A percentile compares a stretch with the other conserved stretches of the same genome.
Evolutionary conservation across 2,113 vertebrate species (phyloP).

Genomic region (Balaenoptera acutorostrata): DNA sequence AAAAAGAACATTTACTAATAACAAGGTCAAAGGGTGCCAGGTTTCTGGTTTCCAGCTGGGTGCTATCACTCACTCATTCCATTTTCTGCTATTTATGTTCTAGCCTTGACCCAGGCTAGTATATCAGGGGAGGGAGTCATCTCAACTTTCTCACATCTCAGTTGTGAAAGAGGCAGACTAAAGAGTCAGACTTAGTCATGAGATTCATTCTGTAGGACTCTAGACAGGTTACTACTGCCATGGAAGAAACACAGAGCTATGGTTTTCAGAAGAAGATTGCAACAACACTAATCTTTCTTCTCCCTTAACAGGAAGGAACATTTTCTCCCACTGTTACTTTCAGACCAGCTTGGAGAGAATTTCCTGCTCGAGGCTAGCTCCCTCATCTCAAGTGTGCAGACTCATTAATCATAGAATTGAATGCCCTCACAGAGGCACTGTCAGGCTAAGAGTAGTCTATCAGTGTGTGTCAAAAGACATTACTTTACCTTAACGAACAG

Average conservation of each 20-base stretch:
- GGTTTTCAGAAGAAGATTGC: not conserved
- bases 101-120: not conserved
- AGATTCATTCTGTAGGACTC: not conserved
- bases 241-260: not conserved
- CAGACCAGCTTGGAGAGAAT: not conserved
- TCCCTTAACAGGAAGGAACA: not conserved
- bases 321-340: not conserved
- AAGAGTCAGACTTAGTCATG: not conserved
- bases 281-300: not conserved
- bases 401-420: not conserved
- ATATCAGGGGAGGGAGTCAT: not conserved
- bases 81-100: not conserved
- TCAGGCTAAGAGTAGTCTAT: not conserved
- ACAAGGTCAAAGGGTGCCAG: not conserved
- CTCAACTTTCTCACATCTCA: not conserved
- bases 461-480: not conserved
- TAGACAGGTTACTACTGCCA: not conserved
- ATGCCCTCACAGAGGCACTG: not conserved
- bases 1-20: conserved; percentile 22
- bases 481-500: not conserved
- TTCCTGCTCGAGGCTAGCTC: not conserved
- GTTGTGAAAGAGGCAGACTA: not conserved
- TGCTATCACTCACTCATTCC: not conserved
- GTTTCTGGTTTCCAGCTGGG: not conserved
- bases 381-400: not conserved